Percentiles rank a stretch among this genome's conserved stretches.
Evolutionary conservation across 2,113 vertebrate species (phyloP).

Genomic region (Nyctereutes procyonoides): DNA sequence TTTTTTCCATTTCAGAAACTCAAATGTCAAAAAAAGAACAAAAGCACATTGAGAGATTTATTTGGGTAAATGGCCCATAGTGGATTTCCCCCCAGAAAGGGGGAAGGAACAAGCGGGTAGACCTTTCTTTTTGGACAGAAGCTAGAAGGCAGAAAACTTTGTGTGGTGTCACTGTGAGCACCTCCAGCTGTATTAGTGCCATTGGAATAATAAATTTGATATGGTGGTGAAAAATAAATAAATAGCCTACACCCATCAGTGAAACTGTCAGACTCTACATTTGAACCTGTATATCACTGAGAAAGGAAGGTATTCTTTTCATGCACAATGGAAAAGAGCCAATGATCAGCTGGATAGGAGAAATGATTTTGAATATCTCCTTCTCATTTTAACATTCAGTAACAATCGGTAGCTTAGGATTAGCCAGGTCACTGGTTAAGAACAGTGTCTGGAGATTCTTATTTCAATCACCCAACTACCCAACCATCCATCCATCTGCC

Average conservation of each 20-base stretch:
- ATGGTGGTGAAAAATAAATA: no score
- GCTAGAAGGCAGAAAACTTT: no score
- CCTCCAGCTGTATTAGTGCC: no score
- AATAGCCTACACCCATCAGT: background rate
- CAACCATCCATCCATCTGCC: background rate
- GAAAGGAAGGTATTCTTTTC: background rate
- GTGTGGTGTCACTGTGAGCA: no score
- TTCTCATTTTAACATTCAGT: background rate
- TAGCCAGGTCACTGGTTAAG: background rate
- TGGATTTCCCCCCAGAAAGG: no score
- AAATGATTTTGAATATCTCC: background rate
- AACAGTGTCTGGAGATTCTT: background rate
- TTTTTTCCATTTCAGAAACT: no score
- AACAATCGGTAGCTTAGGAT: background rate
- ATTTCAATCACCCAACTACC: background rate
- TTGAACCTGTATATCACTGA: background rate
- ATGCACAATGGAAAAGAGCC: background rate
- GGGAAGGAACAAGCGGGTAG: no score
- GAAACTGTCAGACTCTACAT: background rate
- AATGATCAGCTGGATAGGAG: background rate
- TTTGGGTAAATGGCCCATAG: no score
- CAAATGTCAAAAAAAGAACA: no score
- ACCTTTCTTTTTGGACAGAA: no score
- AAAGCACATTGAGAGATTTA: no score
- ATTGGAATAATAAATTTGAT: no score